Conservation (phyloP, 1,140 invertebrate genomes). For the Formica selysi region DNA sequence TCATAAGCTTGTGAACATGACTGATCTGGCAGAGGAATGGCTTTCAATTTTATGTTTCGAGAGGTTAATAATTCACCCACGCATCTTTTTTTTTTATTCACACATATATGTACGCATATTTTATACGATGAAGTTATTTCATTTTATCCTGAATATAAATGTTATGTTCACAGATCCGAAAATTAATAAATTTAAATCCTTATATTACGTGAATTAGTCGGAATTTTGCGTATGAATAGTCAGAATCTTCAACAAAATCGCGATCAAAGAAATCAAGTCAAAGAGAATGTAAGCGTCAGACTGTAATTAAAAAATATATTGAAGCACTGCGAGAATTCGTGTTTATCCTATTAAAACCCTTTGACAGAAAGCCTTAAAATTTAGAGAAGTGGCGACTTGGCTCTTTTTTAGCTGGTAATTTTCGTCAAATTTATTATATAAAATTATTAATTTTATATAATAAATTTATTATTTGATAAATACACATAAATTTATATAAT, state of each 20-base stretch:
- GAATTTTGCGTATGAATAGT: not conserved
- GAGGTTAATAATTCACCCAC: not conserved
- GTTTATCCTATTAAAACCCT: not conserved
- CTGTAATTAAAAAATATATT: conserved; percentile 14
- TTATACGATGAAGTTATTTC: not conserved
- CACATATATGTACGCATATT: not conserved
- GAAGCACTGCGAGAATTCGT: not conserved
- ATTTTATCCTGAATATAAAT: not conserved
- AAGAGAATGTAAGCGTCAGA: not conserved
- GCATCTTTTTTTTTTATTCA: too few relatives aligned
- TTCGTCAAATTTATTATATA: too few relatives aligned
- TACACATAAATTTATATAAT: too few relatives aligned
- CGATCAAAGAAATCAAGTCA: not conserved
- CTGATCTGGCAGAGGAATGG: not conserved
- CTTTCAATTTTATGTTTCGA: conserved; percentile 2
- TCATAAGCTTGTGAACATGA: not conserved
- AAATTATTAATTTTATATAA: too few relatives aligned
- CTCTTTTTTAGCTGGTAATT: too few relatives aligned
- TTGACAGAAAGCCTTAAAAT: too few relatives aligned
- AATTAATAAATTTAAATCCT: not conserved
- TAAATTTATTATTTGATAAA: too few relatives aligned
- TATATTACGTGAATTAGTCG: not conserved
- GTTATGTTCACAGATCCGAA: not conserved
- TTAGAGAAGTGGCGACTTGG: too few relatives aligned
- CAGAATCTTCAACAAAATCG: not conserved